Evolutionary conservation across 2,113 vertebrate species (phyloP), one percentile per base, ranked within the genome.

Genomic region (Apteryx owenii): DNA sequence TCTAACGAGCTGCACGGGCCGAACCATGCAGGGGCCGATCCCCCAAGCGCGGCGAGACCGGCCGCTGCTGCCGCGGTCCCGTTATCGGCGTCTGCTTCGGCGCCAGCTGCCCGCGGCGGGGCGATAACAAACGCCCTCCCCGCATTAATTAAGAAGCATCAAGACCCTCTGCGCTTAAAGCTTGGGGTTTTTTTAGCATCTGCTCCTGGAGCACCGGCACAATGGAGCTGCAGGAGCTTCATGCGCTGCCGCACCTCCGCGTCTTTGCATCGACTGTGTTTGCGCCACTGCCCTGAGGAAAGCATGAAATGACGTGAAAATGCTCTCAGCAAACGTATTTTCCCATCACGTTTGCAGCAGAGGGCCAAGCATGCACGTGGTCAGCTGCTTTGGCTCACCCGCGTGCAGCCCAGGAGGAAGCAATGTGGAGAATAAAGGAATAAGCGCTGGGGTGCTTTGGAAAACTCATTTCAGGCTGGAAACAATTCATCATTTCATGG

Each of bases 11-110:
- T 20, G 29, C 11, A 46, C 21, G 44, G 36, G 4, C 2, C 36
- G 28, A 3, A 7, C 9, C 1, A 48, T 12, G 54, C 38, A 2
- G 4, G 26, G 56, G 46, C 12, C 20, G 66, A 69, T 46, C 44
- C 42, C 44, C 25, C 42, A 12, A 28, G 29, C 20, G 42, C 42
- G 31, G 28, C 42, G 28, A 26, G 22, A 69, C 29, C 42, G 29
- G 42, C 42, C 23, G 20, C 81, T 9, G 33, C 58, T 2, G 2
- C 25, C 5, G 5, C 29, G 4, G n/a, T 51, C 36, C 28, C 9
- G 1, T 28, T 6, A 2, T 33, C 38, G 12, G 38, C 46, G 66
- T 3, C 1, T 2, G 3, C 48, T n/a, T 17, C 58, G 3, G 3
- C 48, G 5, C 17, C 80, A 10, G 64, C 19, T 64, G 36, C 22